Base-by-base conservation (phyloP, 2,888 invertebrate genomes). In the Steromphala cineraria region DNA sequence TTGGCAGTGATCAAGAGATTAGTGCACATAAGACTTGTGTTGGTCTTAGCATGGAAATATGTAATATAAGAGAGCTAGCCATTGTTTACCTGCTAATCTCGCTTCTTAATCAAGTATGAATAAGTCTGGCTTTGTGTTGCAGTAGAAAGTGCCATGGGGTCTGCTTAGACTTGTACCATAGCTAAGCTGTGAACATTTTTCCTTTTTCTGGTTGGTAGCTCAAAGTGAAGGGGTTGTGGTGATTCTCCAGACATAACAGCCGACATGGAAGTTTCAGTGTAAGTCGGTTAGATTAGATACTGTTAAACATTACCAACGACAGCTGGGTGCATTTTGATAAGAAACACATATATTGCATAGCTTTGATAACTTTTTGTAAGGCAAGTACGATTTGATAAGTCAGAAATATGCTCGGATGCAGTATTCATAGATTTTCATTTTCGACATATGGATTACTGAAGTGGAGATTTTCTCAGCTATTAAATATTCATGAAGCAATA, bases 61-160 rank as follows among this genome's bases (percentile, higher is more conserved):
- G 71, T 71, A 71, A 71, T 71, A 71, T 71, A 71, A 71, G 71
- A 71, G 19, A 40, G 13, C 13, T 19, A 4, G 19, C 8, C 40
- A 36, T 40, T 71, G 71, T 71, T 71, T 71, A 19, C 36, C 19
- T 10, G n/a, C 31, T 71, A 71, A 71, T 71, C 71, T 71, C n/a
- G 10, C 71, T 71, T 31, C 71, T 36, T 71, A 71, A 71, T 71
- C 71, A 71, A 36, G 71, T 36, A 71, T 71, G 40, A 71, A 71
- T 71, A 71, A 71, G 19, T 31, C 28, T 36, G 19, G 28, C 71
- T 71, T 71, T 71, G 71, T 71, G 15, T 19, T 10, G 19, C 19
- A 40, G 15, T 71, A 71, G 71, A 71, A 71, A 71, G 71, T 71
- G 71, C 19, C 31, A 71, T 31, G 40, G 36, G 71, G 31, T 28